Evolutionary conservation across 2,797 vertebrate species (phyloP).

Genomic region (Mus minutoides): DNA sequence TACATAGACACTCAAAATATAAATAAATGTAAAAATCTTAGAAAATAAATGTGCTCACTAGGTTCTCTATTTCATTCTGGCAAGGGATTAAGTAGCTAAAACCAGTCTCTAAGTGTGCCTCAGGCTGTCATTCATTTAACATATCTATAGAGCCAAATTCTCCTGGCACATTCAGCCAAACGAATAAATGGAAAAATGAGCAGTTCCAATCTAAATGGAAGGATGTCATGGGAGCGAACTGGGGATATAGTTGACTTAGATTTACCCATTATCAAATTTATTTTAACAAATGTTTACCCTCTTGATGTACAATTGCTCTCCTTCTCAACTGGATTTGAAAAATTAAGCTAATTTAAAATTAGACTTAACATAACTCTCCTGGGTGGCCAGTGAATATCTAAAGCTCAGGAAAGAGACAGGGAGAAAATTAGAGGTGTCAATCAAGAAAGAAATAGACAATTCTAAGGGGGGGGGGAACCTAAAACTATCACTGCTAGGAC

Average conservation of each 20-base stretch:
- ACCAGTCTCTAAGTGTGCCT: neutral
- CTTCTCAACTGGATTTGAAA: constrained; percentile 6
- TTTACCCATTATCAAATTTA: constrained; percentile 49
- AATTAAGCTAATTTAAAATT: constrained; percentile 56
- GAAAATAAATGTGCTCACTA: neutral
- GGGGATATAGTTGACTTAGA: neutral
- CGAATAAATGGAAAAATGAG: neutral
- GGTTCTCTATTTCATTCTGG: neutral
- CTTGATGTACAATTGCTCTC: neutral
- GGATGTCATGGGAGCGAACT: neutral
- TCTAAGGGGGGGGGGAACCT: neutral
- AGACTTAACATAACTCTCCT: neutral
- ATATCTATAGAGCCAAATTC: neutral
- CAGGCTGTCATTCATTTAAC: constrained; percentile 29
- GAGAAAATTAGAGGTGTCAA: constrained; percentile 65
- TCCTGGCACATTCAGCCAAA: neutral
- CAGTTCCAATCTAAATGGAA: neutral
- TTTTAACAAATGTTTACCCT: constrained; percentile 44
- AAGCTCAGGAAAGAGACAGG: constrained; percentile 3
- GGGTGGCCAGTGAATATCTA: neutral
- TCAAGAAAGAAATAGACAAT: constrained; percentile 11
- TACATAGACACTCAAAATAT: neutral
- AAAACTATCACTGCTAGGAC: neutral
- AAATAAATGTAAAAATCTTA: neutral
- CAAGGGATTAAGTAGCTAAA: constrained; percentile 3